Base-by-base conservation (phyloP, 2,113 vertebrate species). In the Ammospiza nelsoni region DNA sequence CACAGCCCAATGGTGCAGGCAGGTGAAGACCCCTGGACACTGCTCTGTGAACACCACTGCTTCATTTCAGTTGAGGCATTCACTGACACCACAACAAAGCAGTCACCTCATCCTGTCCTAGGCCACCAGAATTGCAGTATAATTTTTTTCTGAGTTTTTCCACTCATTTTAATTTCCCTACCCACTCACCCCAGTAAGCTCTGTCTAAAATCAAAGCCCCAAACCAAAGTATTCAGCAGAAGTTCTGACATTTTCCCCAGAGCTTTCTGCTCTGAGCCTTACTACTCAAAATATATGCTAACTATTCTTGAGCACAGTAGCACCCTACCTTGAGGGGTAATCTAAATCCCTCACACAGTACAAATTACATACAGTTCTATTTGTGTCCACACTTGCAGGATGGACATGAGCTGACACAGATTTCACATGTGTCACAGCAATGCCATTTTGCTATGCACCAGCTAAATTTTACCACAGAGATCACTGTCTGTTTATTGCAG, bases 361-460 rank as follows among this genome's bases (percentile, higher is more conserved):
- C 28, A 28, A 80, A 74, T 62, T 66, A 44, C n/a, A 41, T 11
- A 21, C 12, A 51, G 31, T 89, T 85, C 91, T 77, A 92, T 68
- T 81, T 58, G 82, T 66, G 35, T 61, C 22, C 25, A n/a, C 48
- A 1, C 31, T 28, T 65, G 44, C 58, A 80, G 19, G n/a, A 23
- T 76, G 58, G 67, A n/a, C 20, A 5, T 17, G 25, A 52, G 57
- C 4, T 39, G 48, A 84, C n/a, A 73, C 7, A 29, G 13, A 55
- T 71, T 72, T 79, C n/a, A 76, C 31, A 22, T 0, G 1, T 43
- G 58, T 24, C 2, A 1, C 10, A 35, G 71, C 17, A 6, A 71
- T 73, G 62, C 14, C 2, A 0, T 61, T 93, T 55, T 66, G 24
- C 54, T 65, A 12, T 5, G 12, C 31, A 58, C 17, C 5, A 18